Conservation (phyloP, 2,797 vertebrate genomes). For the Agapornis canus region DNA sequence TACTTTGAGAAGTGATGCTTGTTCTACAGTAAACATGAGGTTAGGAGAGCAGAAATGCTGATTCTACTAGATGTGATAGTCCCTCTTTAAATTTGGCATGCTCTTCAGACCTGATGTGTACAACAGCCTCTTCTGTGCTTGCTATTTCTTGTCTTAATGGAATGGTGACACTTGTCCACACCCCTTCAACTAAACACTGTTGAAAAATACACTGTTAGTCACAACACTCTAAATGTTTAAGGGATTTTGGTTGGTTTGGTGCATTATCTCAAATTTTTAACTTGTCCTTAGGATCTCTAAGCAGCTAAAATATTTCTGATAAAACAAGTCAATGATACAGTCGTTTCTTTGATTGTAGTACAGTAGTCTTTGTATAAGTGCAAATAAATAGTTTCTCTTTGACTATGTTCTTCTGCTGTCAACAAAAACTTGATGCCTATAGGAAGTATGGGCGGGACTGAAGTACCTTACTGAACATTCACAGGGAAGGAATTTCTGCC, state of each 20-base stretch:
- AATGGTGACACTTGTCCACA: neutral
- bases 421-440: neutral
- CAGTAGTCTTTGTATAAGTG: neutral
- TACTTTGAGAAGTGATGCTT: neutral
- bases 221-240: neutral
- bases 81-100: neutral
- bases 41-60: neutral
- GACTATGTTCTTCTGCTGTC: neutral
- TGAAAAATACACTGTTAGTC: neutral
- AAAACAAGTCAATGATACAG: neutral
- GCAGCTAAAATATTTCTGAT: neutral
- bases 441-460: neutral
- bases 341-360: neutral
- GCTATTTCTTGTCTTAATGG: neutral
- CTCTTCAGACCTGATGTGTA: neutral
- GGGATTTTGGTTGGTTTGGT: neutral
- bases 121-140: neutral
- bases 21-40: neutral
- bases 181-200: neutral
- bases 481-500: neutral
- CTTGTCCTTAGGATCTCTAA: neutral
- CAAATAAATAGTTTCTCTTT: neutral
- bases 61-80: neutral
- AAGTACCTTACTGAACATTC: neutral
- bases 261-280: neutral